phyloP scores from a whole-genome alignment of 2,888 invertebrate species.

The Patella pellucida region DNA sequence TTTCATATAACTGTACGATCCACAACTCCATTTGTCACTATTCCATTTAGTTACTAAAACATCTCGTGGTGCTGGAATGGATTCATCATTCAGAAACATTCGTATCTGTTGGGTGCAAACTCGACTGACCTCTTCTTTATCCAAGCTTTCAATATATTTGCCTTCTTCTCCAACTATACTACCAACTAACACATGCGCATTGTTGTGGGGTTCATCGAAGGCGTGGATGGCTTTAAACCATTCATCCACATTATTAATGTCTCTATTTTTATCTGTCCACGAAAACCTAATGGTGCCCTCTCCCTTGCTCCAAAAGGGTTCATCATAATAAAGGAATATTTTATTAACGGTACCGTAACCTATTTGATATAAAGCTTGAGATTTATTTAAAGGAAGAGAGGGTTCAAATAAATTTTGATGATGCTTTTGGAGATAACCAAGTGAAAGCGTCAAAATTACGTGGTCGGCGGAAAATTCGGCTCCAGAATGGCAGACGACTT shows the following conservation, averaged over 20 bases:
- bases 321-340: constrained; percentile 83
- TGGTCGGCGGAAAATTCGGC: constrained; percentile 77
- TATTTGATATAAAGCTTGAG: constrained; percentile 78
- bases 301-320: constrained; percentile 82
- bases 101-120: constrained; percentile 78
- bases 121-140: constrained; percentile 80
- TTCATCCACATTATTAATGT: constrained; percentile 21
- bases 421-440: constrained; percentile 84
- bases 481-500: constrained; percentile 40
- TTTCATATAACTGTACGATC: constrained; percentile 78
- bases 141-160: constrained; percentile 79
- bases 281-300: constrained; percentile 69
- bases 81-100: constrained; percentile 80
- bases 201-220: constrained; percentile 80
- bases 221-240: constrained; percentile 83
- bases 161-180: constrained; percentile 82
- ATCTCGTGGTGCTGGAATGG: constrained; percentile 80
- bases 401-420: constrained; percentile 82
- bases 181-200: constrained; percentile 82
- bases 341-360: constrained; percentile 84
- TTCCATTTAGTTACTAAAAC: constrained; percentile 79
- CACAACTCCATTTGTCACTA: constrained; percentile 81
- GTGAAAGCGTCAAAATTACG: constrained; percentile 82
- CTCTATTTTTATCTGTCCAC: constrained; percentile 42
- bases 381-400: constrained; percentile 79